phyloP scores from a whole-genome alignment of 2,888 invertebrate species.

The Ennomos fuscantarius region DNA sequence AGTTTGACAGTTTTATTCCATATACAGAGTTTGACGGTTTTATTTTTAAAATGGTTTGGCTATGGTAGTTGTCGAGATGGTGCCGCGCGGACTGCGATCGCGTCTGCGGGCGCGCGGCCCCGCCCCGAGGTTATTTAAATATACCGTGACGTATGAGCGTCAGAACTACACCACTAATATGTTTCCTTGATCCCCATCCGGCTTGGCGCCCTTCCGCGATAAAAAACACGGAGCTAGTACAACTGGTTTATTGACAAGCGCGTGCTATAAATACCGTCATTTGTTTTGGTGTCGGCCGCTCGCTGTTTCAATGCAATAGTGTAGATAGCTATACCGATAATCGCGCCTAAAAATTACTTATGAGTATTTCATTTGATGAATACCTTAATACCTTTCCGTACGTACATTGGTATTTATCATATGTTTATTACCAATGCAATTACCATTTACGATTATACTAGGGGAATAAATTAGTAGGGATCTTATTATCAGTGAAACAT shows the following conservation, averaged over 20 bases:
- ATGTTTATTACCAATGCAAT: too few relatives aligned
- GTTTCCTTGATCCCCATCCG: constrained; percentile 70
- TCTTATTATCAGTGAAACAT: too few relatives aligned
- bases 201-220: constrained; percentile 63
- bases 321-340: too few relatives aligned
- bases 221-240: constrained; percentile 38
- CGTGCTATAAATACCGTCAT: constrained; percentile 53
- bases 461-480: too few relatives aligned
- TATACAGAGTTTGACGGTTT: constrained; percentile 24
- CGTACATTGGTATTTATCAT: too few relatives aligned
- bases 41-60: constrained; percentile 23
- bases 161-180: constrained; percentile 49
- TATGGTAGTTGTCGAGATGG: constrained; percentile 45
- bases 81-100: constrained; percentile 69
- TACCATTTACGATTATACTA: too few relatives aligned
- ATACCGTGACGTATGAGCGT: constrained; percentile 60
- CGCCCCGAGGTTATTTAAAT: constrained; percentile 70
- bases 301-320: constrained; percentile 27
- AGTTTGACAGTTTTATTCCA: constrained; percentile 25
- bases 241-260: constrained; percentile 61
- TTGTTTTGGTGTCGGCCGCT: constrained; percentile 45
- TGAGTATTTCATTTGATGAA: too few relatives aligned
- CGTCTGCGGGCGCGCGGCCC: constrained; percentile 54
- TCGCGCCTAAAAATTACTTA: too few relatives aligned
- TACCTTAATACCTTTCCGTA: too few relatives aligned